Conservation (phyloP, 2,797 vertebrate species). For the Arvicola amphibius region DNA sequence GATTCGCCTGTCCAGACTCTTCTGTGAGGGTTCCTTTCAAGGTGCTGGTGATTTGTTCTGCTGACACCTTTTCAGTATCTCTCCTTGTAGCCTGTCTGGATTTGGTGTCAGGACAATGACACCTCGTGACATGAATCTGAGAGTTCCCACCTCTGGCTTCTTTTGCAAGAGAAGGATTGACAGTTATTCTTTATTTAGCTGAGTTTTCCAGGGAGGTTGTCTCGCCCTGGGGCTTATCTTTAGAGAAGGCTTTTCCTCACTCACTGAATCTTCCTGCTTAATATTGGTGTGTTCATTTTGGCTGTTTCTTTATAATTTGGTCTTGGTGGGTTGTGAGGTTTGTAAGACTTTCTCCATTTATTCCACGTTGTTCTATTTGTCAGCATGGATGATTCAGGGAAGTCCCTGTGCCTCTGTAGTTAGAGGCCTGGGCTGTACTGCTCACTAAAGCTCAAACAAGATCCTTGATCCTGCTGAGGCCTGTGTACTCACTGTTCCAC, state of each 20-base stretch:
- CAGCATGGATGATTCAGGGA: neutral
- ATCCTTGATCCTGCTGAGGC: neutral
- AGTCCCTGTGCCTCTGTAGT: neutral
- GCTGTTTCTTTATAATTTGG: neutral
- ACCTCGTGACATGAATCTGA: neutral
- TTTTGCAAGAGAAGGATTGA: neutral
- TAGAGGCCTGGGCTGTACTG: neutral
- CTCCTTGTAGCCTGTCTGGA: neutral
- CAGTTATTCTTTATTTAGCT: neutral
- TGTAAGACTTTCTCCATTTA: neutral
- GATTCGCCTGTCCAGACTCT: neutral
- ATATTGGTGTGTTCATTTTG: neutral
- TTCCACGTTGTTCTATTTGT: neutral
- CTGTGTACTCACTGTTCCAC: accelerated
- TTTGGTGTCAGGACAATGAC: neutral
- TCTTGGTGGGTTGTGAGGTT: too few relatives aligned
- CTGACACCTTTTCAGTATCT: neutral
- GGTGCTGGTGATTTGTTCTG: neutral
- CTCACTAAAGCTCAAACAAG: neutral
- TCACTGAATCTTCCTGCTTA: neutral
- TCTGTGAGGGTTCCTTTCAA: neutral
- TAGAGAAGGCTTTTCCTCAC: neutral
- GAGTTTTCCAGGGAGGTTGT: neutral
- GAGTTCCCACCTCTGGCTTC: neutral
- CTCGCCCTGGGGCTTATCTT: neutral